phyloP scores from a whole-genome alignment of 2,888 invertebrate genomes.

The Chaetogeoica ovagalla region DNA sequence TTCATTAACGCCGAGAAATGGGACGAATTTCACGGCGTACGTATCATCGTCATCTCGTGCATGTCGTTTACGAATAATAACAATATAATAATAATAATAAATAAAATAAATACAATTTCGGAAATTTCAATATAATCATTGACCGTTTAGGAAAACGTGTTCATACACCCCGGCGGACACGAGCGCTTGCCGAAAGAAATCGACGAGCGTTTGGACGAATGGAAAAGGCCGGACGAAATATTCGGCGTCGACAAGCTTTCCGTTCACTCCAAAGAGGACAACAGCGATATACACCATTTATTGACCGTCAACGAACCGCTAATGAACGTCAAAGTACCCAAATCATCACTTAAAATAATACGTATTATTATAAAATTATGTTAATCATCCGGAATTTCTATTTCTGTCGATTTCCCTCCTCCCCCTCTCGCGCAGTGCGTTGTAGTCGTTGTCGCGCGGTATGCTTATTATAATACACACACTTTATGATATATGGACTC shows the following conservation, averaged over 20 bases:
- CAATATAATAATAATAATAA: too few relatives aligned
- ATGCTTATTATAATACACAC: too few relatives aligned
- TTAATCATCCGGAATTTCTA: too few relatives aligned
- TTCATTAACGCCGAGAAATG: conserved; percentile 37
- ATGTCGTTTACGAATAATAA: too few relatives aligned
- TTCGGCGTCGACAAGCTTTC: conserved; percentile 9
- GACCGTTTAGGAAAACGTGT: not conserved
- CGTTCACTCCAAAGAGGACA: not conserved
- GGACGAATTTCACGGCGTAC: conserved; percentile 18
- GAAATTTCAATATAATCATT: not conserved
- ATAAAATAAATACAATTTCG: not conserved
- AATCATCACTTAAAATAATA: too few relatives aligned
- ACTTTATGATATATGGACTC: too few relatives aligned
- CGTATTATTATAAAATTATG: too few relatives aligned
- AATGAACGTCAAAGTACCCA: conserved; percentile 39
- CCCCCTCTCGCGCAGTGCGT: too few relatives aligned
- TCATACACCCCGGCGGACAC: conserved; percentile 34
- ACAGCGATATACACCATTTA: conserved; percentile 10
- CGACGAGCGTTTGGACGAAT: not conserved
- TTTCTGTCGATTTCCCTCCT: too few relatives aligned
- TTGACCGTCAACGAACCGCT: conserved; percentile 13
- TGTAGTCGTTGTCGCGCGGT: too few relatives aligned
- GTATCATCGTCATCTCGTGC: not conserved
- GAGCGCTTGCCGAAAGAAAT: conserved; percentile 24
- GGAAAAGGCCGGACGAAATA: conserved; percentile 34